phyloP scores from a whole-genome alignment of 2,888 invertebrate genomes.

The Linnaemya tessellans region DNA sequence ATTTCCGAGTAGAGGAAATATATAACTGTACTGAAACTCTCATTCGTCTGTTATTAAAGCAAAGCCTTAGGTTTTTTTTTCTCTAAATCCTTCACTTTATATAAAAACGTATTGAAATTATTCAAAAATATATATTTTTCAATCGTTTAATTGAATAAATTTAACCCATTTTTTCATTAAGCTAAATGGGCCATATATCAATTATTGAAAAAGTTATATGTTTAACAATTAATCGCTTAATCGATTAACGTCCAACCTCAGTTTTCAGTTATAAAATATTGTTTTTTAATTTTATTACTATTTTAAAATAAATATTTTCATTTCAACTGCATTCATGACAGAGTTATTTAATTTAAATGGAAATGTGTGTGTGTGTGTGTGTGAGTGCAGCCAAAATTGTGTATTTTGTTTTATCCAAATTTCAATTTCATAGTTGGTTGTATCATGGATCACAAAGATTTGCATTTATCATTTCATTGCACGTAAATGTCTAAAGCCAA shows the following conservation, averaged over 20 bases:
- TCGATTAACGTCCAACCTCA: background rate
- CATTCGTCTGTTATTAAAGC: too few species aligned
- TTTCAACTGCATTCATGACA: slow-evolving; percentile 26
- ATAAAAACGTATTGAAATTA: too few species aligned
- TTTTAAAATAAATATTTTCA: slow-evolving; percentile 25
- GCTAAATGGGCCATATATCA: too few species aligned
- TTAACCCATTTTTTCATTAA: too few species aligned
- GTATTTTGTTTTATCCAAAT: background rate
- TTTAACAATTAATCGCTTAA: background rate
- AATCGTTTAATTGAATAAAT: too few species aligned
- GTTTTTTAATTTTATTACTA: slow-evolving; percentile 15
- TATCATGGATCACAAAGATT: slow-evolving; percentile 40
- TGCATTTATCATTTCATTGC: slow-evolving; percentile 45
- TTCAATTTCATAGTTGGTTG: background rate
- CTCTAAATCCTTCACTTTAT: too few species aligned
- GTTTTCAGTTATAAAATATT: background rate
- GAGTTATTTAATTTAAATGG: slow-evolving; percentile 45
- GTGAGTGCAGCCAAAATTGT: background rate
- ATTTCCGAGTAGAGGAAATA: too few species aligned
- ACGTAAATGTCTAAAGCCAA: background rate
- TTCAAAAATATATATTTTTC: too few species aligned
- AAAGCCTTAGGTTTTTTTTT: too few species aligned
- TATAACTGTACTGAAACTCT: too few species aligned
- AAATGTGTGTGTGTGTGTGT: slow-evolving; percentile 22
- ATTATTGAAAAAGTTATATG: too few species aligned